Percentiles rank a stretch among this genome's conserved stretches.
phyloP scores from a whole-genome alignment of 92 coral and sea anemone species.

The Phymanthus crucifer region DNA sequence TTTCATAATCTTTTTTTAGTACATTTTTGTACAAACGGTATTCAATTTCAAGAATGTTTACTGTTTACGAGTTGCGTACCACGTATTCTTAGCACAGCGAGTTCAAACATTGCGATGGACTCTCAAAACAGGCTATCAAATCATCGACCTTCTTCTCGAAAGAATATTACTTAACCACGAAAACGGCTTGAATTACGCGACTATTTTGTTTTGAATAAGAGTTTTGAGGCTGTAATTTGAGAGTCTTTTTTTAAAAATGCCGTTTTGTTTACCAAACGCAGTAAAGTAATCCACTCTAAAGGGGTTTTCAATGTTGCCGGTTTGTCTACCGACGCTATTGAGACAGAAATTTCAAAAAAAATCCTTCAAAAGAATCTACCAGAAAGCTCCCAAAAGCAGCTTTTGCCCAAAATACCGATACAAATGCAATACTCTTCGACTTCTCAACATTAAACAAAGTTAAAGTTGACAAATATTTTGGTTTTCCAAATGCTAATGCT shows the following conservation, averaged over 20 bases:
- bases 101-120: neutral
- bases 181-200: neutral
- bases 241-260: neutral
- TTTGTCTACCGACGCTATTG: neutral
- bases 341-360: neutral
- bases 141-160: neutral
- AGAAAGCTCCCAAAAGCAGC: neutral
- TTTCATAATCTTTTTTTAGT: neutral
- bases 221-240: slow-evolving; percentile 6
- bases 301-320: neutral
- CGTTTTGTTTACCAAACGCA: neutral
- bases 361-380: neutral
- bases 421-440: neutral
- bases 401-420: neutral
- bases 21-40: neutral
- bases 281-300: neutral
- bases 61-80: neutral
- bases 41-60: neutral
- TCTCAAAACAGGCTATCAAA: neutral
- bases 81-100: neutral
- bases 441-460: neutral
- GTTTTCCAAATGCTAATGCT: neutral
- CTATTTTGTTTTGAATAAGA: neutral
- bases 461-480: neutral
- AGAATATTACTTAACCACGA: neutral